These are phyloP conservation scores for Pimephales promelas DNA, from an alignment of 2,113 vertebrate genomes.

Conservation along the genomic window DNA sequence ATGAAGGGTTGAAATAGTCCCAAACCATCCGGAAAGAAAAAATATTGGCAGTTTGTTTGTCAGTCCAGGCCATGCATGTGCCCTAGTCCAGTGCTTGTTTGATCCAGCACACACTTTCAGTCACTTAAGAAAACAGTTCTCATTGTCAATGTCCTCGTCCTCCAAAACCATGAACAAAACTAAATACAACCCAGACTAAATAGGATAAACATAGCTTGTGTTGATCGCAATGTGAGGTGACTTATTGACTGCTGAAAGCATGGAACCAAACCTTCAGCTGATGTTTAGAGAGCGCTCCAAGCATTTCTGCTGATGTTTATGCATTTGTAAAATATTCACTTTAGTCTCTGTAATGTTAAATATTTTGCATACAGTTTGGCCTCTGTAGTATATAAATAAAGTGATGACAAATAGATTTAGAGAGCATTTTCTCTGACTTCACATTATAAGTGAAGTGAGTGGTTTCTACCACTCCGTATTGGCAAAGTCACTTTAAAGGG, in stretches of 20 bases:
- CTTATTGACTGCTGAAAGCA: conserved; percentile 1
- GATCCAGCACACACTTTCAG: background rate
- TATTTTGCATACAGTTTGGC: background rate
- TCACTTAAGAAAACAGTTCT: background rate
- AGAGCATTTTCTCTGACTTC: background rate
- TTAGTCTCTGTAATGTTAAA: background rate
- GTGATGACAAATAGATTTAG: background rate
- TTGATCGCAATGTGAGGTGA: background rate
- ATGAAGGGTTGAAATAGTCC: background rate
- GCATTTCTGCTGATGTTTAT: background rate
- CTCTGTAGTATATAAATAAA: background rate
- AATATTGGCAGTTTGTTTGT: too few species aligned
- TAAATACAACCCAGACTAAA: background rate
- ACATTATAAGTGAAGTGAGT: background rate
- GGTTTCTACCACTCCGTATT: background rate
- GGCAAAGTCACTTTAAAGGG: too few species aligned
- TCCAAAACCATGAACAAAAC: background rate
- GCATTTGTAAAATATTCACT: background rate
- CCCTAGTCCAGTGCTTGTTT: background rate
- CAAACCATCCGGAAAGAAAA: background rate
- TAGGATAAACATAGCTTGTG: background rate
- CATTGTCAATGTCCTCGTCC: background rate
- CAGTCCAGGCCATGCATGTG: background rate
- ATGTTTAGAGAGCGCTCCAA: background rate
- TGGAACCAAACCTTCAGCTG: background rate